Evolutionary conservation across 1,140 invertebrate genomes (phyloP), one percentile per base, ranked within the genome.

Genomic region (Drosophila yakuba): DNA sequence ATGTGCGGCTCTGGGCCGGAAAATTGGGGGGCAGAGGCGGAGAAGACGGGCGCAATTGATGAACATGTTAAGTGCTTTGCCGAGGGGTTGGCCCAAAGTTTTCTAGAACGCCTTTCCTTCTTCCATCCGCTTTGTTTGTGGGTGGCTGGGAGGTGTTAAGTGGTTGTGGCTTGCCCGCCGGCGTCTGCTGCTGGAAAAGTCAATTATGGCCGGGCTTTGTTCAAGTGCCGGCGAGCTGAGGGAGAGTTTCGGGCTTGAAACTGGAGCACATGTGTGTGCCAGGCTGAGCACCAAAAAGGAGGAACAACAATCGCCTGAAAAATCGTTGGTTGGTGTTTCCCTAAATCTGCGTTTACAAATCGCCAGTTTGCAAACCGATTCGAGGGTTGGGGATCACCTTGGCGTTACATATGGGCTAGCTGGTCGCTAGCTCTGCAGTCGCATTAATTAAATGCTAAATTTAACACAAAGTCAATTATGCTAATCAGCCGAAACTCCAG

Each of bases 391-490:
- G 55, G 58, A 60, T 62, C 39, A 25, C 36, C 8, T 20, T 28
- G 25, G 38, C 35, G 36, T 32, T 59, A 41, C 59, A 59, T 50
- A 55, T 51, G 23, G 43, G 25, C 20, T 57, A 55, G 61, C 41
- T 61, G 45, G 67, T 64, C 73, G 75, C 47, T 48, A 50, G 69
- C 58, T n/a, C 35, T 43, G 61, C 78, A 48, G 51, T 45, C 84
- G 76, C 86, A 86, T 86, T 86, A 86, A 88, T 86, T 86, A 86
- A 88, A 86, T 73, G 83, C 83, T 86, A 89, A 86, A 86, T 86
- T 89, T 86, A 86, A 86, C 84, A 69, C 79, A 79, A 69, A 89
- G 84, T 86, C 79, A 89, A 89, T 86, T 86, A 86, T 86, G 83
- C 84, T 86, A 86, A 86, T 79, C 83, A 86, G 79, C 54, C 62